A percentile compares a stretch with the other conserved stretches of the same genome.
Conservation (phyloP, 2,113 vertebrate species). For the Oncorhynchus keta region DNA sequence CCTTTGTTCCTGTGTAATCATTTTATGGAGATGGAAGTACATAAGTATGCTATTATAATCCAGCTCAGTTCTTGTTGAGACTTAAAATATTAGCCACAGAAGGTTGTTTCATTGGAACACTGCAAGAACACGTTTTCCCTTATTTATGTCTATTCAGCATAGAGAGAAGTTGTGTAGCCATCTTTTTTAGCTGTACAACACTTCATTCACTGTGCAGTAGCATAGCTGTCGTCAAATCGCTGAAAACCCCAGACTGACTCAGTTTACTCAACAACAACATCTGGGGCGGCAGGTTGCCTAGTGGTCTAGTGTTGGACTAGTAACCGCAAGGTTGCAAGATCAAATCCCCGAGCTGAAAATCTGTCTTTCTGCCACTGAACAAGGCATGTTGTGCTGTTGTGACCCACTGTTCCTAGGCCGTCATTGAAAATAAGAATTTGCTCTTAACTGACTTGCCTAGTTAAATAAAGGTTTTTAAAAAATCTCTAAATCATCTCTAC, state of each 20-base stretch:
- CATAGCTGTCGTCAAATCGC: neutral
- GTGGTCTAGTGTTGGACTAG: no score
- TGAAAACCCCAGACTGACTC: neutral
- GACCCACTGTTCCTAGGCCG: no score
- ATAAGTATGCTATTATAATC: slow-evolving; percentile 30
- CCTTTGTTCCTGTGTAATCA: slow-evolving; percentile 62
- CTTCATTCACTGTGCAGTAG: neutral
- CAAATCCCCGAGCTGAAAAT: no score
- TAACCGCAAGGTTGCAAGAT: no score
- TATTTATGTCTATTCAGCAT: slow-evolving; percentile 28
- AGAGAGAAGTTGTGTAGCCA: neutral
- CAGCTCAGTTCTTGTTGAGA: slow-evolving; percentile 50
- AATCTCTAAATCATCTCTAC: neutral
- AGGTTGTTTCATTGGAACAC: slow-evolving; percentile 6
- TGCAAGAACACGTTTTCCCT: slow-evolving; percentile 17
- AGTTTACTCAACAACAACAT: neutral
- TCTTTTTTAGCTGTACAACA: neutral
- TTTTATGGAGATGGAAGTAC: slow-evolving; percentile 24
- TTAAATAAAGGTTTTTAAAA: neutral
- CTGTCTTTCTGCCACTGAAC: no score
- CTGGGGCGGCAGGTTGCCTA: no score
- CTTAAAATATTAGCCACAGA: slow-evolving; percentile 46
- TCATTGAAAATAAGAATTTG: no score
- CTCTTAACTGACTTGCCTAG: no score
- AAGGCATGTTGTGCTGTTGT: no score